phyloP scores from a whole-genome alignment of 2,888 invertebrate species.

The Lottia gigantea region DNA sequence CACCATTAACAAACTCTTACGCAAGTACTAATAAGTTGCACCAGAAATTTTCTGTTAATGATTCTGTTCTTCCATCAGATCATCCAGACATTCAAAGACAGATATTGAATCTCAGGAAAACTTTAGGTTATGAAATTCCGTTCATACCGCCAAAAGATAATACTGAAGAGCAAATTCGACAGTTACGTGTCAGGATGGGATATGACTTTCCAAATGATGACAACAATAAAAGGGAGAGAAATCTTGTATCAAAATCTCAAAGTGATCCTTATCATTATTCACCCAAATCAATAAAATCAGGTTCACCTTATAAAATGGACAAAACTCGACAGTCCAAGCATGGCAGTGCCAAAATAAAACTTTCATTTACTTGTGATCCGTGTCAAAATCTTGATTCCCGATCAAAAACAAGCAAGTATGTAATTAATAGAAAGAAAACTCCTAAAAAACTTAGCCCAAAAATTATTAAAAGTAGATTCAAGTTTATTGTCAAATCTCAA shows the following conservation, averaged over 20 bases:
- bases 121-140: slow-evolving; percentile 8
- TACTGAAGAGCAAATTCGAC: neutral
- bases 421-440: neutral
- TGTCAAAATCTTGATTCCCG: too few species aligned
- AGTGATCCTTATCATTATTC: too few species aligned
- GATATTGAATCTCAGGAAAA: neutral
- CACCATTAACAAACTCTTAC: too few species aligned
- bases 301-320: neutral
- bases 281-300: too few species aligned
- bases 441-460: neutral
- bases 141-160: neutral
- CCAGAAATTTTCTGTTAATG: too few species aligned
- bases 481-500: too few species aligned
- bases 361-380: too few species aligned
- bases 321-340: neutral
- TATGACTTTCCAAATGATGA: neutral
- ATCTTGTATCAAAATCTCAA: too few species aligned
- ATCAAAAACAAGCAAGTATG: neutral
- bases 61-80: too few species aligned
- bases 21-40: too few species aligned
- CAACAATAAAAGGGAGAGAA: too few species aligned
- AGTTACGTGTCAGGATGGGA: neutral
- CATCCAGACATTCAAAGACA: neutral
- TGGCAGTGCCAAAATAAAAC: too few species aligned
- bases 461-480: neutral